Evolutionary conservation across 37 sponge, comb jelly and placozoan species (phyloP).

Genomic region (Agelas oroides): DNA sequence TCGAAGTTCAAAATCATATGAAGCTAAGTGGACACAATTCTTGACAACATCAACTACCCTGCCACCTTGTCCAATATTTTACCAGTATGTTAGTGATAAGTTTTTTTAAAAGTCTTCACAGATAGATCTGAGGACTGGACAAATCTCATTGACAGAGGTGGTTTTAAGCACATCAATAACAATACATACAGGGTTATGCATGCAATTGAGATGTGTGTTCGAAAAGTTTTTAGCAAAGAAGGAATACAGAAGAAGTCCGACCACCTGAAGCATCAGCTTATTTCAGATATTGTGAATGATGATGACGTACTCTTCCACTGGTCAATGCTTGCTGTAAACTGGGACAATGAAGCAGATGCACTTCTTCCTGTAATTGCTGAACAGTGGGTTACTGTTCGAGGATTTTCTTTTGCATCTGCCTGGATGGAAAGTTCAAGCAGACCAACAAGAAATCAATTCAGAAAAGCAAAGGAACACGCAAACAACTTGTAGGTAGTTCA

Average conservation of each 20-base stretch:
- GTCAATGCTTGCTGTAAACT: constrained; percentile 3
- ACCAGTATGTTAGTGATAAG: too few species aligned
- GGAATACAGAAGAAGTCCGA: too few species aligned
- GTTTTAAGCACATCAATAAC: constrained; percentile 19
- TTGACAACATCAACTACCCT: too few species aligned
- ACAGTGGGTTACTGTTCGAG: neutral
- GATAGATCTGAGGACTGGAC: constrained; percentile 12
- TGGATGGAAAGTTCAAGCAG: constrained; percentile 7
- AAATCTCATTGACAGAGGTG: constrained; percentile 36
- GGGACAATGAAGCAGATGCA: neutral
- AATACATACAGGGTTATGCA: constrained; percentile 6
- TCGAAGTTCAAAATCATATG: too few species aligned
- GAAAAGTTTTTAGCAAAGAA: constrained; percentile 1
- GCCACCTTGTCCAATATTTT: too few species aligned
- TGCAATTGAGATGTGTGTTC: too few species aligned
- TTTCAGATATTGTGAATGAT: neutral
- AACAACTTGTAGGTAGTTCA: too few species aligned
- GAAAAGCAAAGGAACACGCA: constrained; percentile 1
- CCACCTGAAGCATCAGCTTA: too few species aligned
- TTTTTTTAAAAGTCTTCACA: too few species aligned
- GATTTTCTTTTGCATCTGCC: constrained; percentile 7
- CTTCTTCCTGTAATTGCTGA: neutral
- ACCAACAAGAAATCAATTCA: neutral
- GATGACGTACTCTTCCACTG: constrained; percentile 6
- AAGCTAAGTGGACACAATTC: too few species aligned